phyloP scores from a whole-genome alignment of 2,797 vertebrate species.

The Acrossocheilus fasciatus region DNA sequence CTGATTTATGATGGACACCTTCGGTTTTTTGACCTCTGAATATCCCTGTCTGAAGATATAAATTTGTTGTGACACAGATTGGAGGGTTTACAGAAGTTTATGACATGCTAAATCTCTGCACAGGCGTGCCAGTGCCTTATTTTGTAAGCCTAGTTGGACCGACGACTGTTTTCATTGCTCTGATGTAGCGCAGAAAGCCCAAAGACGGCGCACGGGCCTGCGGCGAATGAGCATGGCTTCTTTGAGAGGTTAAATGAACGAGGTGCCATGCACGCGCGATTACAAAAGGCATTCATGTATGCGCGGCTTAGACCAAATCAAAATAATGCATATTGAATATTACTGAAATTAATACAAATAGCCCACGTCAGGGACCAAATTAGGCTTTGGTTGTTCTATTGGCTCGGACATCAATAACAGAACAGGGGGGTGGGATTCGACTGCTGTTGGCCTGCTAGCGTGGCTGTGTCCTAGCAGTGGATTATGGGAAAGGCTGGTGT shows the following conservation, averaged over 20 bases:
- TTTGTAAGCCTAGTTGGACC: slow-evolving; percentile 74
- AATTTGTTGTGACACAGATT: slow-evolving; percentile 87
- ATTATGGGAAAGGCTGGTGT: slow-evolving; percentile 52
- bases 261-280: slow-evolving; percentile 7
- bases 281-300: slow-evolving; percentile 19
- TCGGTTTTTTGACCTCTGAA: slow-evolving; percentile 86
- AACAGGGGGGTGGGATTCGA: slow-evolving; percentile 33
- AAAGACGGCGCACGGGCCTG: not conserved
- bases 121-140: slow-evolving; percentile 76
- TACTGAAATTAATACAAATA: slow-evolving; percentile 60
- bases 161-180: slow-evolving; percentile 66
- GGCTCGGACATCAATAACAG: slow-evolving; percentile 54
- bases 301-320: slow-evolving; percentile 40
- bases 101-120: slow-evolving; percentile 85
- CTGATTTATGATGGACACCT: slow-evolving; percentile 86
- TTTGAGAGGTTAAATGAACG: slow-evolving; percentile 42
- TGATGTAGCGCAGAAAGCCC: slow-evolving; percentile 57
- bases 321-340: slow-evolving; percentile 55
- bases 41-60: slow-evolving; percentile 85
- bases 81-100: slow-evolving; percentile 84
- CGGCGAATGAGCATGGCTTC: slow-evolving; percentile 14
- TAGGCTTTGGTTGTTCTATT: slow-evolving; percentile 57
- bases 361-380: slow-evolving; percentile 45
- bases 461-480: slow-evolving; percentile 52
- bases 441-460: slow-evolving; percentile 36